Percentiles rank a stretch among this genome's conserved stretches.
Evolutionary conservation across 2,797 vertebrate species (phyloP).

Genomic region (Hyperoplus immaculatus): DNA sequence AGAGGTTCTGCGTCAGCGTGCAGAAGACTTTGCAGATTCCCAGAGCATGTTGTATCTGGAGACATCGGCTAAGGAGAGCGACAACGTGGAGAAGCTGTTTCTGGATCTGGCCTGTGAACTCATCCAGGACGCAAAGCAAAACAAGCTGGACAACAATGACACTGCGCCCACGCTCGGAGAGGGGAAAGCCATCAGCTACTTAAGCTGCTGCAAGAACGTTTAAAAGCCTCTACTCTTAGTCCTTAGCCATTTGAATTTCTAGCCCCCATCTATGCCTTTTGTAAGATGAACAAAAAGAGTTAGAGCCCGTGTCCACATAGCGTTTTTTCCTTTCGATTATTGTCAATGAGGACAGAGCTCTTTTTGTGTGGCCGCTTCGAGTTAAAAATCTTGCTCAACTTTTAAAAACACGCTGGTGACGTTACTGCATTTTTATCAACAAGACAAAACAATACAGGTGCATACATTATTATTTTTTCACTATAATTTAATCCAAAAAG

Average conservation of each 20-base stretch:
- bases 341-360: too few species aligned
- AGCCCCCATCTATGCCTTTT: constrained; percentile 69
- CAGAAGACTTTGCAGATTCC: constrained; percentile 95
- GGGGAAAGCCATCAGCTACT: constrained; percentile 98
- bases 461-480: too few species aligned
- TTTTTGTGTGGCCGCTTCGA: too few species aligned
- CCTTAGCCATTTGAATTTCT: constrained; percentile 64
- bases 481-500: too few species aligned
- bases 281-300: constrained; percentile 55
- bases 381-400: too few species aligned
- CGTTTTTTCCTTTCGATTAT: too few species aligned
- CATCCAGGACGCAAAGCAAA: constrained; percentile 97
- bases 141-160: constrained; percentile 97
- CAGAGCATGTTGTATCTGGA: constrained; percentile 99
- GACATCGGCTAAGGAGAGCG: constrained; percentile 98
- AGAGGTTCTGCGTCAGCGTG: constrained; percentile 95
- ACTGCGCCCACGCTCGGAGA: constrained; percentile 95
- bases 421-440: too few species aligned
- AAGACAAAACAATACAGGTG: too few species aligned
- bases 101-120: constrained; percentile 97
- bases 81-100: constrained; percentile 99
- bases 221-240: constrained; percentile 69
- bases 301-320: too few species aligned
- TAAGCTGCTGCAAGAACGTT: constrained; percentile 98
- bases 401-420: too few species aligned